Percentiles rank a stretch among this genome's conserved stretches.
These are phyloP conservation scores for Drosophila bipectinata DNA, from an alignment of 1,140 invertebrate genomes.

Conservation along the genomic window DNA sequence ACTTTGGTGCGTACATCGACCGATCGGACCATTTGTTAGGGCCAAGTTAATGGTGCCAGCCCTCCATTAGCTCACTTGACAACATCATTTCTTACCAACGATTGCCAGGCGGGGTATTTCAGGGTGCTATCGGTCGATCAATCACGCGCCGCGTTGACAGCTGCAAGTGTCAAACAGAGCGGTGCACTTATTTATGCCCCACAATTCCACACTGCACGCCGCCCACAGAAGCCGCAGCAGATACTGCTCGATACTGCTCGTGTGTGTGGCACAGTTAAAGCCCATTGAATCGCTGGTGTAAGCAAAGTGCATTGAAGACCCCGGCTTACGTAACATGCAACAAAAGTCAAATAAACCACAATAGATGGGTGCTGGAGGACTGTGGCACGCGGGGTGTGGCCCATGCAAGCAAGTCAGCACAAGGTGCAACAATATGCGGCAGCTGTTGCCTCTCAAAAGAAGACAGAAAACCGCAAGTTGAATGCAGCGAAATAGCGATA, in stretches of 20 bases:
- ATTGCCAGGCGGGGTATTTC: conserved; percentile 5
- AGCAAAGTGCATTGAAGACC: conserved; percentile 47
- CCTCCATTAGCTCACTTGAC: conserved; percentile 32
- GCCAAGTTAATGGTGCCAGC: conserved; percentile 33
- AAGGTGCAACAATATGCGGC: conserved; percentile 41
- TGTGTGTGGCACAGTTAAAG: conserved; percentile 63
- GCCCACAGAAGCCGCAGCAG: conserved; percentile 34
- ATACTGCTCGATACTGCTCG: conserved; percentile 6
- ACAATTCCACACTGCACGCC: conserved; percentile 27
- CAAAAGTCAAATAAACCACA: conserved; percentile 74
- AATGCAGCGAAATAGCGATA: conserved; percentile 36
- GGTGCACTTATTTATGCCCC: conserved; percentile 62
- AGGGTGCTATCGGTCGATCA: conserved; percentile 55
- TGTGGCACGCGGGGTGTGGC: not conserved
- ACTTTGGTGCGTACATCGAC: conserved; percentile 3
- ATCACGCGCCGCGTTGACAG: conserved; percentile 70
- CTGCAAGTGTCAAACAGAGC: conserved; percentile 77
- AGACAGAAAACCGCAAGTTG: conserved; percentile 33
- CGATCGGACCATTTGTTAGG: conserved; percentile 47
- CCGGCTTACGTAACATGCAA: conserved; percentile 65
- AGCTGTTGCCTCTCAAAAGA: conserved; percentile 37
- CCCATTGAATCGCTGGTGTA: conserved; percentile 32
- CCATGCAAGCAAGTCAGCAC: conserved; percentile 40
- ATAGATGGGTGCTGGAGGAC: conserved; percentile 17
- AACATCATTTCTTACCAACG: conserved; percentile 24